These are phyloP conservation scores for Drosophila gunungcola DNA, from an alignment of 1,140 invertebrate species.

Conservation along the genomic window DNA sequence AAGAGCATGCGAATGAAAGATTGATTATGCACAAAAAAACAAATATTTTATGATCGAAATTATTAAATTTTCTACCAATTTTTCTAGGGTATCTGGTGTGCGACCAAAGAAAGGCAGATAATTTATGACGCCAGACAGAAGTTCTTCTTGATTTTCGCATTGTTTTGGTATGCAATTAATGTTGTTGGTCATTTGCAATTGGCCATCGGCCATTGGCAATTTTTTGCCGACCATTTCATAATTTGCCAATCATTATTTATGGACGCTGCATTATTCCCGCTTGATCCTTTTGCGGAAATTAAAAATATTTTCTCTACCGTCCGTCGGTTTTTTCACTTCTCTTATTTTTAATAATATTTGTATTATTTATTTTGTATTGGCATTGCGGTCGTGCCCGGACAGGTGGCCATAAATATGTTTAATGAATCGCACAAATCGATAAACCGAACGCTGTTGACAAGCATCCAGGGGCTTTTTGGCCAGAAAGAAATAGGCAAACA, in stretches of 20 bases:
- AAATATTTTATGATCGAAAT: too few relatives aligned
- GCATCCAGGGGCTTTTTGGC: neutral
- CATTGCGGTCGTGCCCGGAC: conserved; percentile 37
- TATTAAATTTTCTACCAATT: neutral
- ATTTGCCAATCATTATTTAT: conserved; percentile 69
- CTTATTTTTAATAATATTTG: conserved; percentile 43
- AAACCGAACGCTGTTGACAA: conserved; percentile 44
- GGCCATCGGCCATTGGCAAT: conserved; percentile 7
- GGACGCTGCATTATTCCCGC: conserved; percentile 38
- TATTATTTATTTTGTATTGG: conserved; percentile 54
- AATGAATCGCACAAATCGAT: conserved; percentile 49
- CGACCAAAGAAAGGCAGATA: neutral
- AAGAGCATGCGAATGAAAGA: too few relatives aligned
- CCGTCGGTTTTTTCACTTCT: conserved; percentile 6
- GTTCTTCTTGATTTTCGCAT: conserved; percentile 3
- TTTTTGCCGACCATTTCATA: conserved; percentile 46
- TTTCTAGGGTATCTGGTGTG: neutral
- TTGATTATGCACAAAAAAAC: too few relatives aligned
- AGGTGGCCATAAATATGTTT: conserved; percentile 59
- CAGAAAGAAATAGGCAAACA: conserved; percentile 12
- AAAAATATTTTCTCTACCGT: conserved; percentile 42
- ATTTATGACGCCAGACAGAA: neutral
- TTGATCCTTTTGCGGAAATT: conserved; percentile 71
- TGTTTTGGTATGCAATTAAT: conserved; percentile 32
- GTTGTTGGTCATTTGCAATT: conserved; percentile 14